Conservation (phyloP, 2,113 vertebrate species). For the Caloenas nicobarica region DNA sequence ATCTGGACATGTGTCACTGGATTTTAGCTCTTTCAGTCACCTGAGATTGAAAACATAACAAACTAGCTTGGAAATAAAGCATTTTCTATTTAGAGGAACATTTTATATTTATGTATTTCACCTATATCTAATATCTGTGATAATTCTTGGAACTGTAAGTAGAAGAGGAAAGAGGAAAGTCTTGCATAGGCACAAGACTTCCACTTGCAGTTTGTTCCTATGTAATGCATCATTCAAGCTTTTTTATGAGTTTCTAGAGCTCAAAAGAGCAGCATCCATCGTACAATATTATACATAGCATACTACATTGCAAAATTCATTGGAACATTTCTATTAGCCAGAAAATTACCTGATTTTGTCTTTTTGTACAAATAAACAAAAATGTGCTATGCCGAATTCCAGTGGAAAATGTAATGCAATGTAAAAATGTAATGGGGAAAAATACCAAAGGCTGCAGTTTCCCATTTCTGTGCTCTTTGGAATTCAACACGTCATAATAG, state of each 20-base stretch:
- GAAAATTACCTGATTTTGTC: background rate
- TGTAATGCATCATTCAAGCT: background rate
- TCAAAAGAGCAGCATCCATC: background rate
- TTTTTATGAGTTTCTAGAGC: background rate
- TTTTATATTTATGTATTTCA: background rate
- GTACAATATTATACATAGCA: background rate
- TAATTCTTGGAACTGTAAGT: background rate
- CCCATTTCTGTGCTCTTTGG: background rate
- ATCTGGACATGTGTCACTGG: accelerated
- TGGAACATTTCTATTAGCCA: background rate
- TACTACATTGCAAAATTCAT: background rate
- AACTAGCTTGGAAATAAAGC: background rate
- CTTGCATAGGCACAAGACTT: background rate
- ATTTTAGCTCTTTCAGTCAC: background rate
- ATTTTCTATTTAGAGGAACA: background rate
- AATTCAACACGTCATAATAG: background rate
- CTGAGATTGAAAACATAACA: background rate
- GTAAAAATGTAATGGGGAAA: background rate
- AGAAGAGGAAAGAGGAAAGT: background rate
- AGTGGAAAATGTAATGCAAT: background rate
- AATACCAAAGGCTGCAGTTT: background rate
- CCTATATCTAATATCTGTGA: background rate
- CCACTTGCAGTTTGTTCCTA: background rate
- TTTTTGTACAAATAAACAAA: background rate
- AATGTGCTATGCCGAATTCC: background rate